A percentile compares a stretch with the other conserved stretches of the same genome.
Evolutionary conservation across 2,797 vertebrate genomes (phyloP).

Genomic region (Pangasius krempfi): DNA sequence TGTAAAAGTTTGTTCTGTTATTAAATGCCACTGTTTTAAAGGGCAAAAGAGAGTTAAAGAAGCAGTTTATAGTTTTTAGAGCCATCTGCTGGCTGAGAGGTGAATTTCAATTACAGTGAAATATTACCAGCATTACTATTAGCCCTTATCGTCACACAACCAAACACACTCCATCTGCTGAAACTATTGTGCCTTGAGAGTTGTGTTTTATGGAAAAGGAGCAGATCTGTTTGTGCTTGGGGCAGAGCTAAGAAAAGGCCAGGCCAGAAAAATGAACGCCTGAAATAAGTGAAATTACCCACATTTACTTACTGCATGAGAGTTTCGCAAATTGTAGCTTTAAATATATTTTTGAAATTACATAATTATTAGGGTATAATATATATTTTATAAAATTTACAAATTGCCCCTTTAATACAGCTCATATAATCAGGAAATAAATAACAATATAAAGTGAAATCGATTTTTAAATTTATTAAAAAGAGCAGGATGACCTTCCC

Average conservation of each 20-base stretch:
- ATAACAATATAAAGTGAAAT: background rate
- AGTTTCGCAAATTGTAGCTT: background rate
- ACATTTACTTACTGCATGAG: background rate
- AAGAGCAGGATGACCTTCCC: background rate
- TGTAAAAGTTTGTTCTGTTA: background rate
- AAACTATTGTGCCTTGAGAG: background rate
- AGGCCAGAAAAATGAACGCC: background rate
- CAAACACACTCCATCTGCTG: background rate
- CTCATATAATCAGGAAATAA: background rate
- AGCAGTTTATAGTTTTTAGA: background rate
- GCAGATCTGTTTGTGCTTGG: background rate
- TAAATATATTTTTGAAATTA: background rate
- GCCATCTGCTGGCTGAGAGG: background rate
- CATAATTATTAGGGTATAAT: background rate
- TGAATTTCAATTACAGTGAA: background rate
- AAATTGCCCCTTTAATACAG: background rate
- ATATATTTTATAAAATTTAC: background rate
- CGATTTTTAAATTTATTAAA: background rate
- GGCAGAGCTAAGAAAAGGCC: background rate
- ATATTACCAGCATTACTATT: background rate
- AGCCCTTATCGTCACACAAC: background rate
- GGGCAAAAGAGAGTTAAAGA: background rate
- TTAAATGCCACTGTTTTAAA: background rate
- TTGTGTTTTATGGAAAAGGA: background rate
- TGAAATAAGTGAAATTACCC: background rate